Evolutionary conservation across 2,797 vertebrate genomes (phyloP).

Genomic region (Gobio occitaniae): DNA sequence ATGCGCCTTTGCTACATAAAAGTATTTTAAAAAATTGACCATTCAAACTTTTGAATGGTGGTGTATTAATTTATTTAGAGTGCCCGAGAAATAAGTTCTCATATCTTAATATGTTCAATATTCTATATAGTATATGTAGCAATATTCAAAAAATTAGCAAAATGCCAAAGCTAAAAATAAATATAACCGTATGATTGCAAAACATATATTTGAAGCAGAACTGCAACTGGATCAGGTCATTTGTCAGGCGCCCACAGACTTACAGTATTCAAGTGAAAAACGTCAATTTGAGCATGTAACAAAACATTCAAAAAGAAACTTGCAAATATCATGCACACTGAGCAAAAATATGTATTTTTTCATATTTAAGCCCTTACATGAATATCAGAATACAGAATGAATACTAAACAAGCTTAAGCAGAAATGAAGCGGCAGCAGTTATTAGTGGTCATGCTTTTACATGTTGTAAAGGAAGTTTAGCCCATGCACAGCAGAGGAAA

Average conservation of each 20-base stretch:
- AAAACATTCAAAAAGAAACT: constrained; percentile 2
- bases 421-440: neutral
- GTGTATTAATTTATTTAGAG: neutral
- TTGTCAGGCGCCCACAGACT: neutral
- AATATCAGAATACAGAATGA: neutral
- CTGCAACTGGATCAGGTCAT: neutral
- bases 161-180: neutral
- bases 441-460: constrained; percentile 2
- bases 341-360: neutral
- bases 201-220: neutral
- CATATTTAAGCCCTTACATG: neutral
- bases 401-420: constrained; percentile 12
- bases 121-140: neutral
- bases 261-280: neutral
- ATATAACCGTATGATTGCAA: neutral
- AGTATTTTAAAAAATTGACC: no score
- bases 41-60: neutral
- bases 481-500: neutral
- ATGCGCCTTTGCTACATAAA: neutral
- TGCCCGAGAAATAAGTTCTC: neutral
- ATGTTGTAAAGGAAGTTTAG: neutral
- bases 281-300: neutral
- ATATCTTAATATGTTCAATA: no score
- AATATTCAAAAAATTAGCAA: neutral
- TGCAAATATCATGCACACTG: no score